Evolutionary conservation across 1,140 invertebrate genomes (phyloP).

Genomic region (Drosophila sucinea): DNA sequence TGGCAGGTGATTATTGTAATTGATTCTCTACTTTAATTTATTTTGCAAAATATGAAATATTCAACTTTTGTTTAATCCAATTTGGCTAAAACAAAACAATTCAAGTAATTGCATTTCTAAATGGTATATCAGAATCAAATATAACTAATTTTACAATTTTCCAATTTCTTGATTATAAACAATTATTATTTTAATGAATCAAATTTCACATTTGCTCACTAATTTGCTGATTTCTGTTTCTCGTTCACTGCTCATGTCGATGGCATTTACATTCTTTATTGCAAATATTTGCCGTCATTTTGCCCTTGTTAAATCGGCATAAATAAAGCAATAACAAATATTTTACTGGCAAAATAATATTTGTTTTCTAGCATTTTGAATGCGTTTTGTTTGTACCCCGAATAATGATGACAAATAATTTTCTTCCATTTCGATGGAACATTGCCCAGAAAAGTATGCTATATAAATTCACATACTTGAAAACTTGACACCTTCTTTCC

Average conservation of each 20-base stretch:
- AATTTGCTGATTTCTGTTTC: neutral
- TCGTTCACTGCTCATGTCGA: neutral
- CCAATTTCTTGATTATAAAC: neutral
- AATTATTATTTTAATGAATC: neutral
- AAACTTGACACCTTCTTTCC: conserved; percentile 6
- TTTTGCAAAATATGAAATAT: neutral
- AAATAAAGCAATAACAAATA: conserved; percentile 25
- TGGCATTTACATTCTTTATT: conserved; percentile 23
- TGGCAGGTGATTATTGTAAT: no score
- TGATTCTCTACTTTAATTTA: neutral
- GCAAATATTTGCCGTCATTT: conserved; percentile 15
- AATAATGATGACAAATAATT: conserved; percentile 1
- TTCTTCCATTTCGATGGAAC: neutral
- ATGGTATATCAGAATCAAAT: neutral
- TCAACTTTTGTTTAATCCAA: neutral
- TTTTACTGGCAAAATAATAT: conserved; percentile 46
- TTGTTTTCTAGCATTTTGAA: conserved; percentile 43
- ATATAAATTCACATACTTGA: neutral
- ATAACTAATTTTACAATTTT: neutral
- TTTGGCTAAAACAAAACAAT: neutral
- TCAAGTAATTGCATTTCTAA: neutral
- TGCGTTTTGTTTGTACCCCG: conserved; percentile 53
- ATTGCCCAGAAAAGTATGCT: neutral
- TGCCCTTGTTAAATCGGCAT: conserved; percentile 24
- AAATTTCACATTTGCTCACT: neutral